These are phyloP conservation scores for Sphaerodactylus townsendi DNA, from an alignment of 2,113 vertebrate species.

Conservation along the genomic window DNA sequence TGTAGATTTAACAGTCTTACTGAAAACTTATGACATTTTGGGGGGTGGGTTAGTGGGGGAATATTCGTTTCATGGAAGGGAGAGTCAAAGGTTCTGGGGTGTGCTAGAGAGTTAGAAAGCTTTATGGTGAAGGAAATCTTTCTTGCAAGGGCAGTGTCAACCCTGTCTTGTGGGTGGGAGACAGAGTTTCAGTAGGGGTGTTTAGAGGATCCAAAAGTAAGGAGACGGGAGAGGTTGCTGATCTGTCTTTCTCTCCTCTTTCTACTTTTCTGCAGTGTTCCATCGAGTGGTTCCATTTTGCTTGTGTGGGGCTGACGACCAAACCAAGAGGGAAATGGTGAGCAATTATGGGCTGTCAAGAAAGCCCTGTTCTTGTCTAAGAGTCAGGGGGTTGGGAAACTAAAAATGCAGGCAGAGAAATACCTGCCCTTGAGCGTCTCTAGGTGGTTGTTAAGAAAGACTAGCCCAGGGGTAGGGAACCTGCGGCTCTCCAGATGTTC, in stretches of 20 bases:
- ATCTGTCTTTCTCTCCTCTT: not conserved
- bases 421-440: not conserved
- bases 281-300: slow-evolving; percentile 99
- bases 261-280: slow-evolving; percentile 82
- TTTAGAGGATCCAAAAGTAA: not conserved
- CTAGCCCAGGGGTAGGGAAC: not conserved
- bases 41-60: not conserved
- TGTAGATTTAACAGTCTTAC: too few species aligned
- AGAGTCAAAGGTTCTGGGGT: not conserved
- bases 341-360: slow-evolving; percentile 52
- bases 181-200: too few species aligned
- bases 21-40: too few species aligned
- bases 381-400: not conserved
- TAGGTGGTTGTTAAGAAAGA: not conserved
- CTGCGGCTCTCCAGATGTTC: too few species aligned
- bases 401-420: not conserved
- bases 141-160: not conserved
- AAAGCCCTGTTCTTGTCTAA: not conserved
- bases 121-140: not conserved
- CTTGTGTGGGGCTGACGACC: slow-evolving; percentile 95
- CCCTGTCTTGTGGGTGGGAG: not conserved
- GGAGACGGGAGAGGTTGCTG: not conserved
- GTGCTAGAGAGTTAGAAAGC: not conserved
- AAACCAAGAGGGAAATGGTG: slow-evolving; percentile 99
- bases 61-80: too few species aligned